Evolutionary conservation across 2,888 invertebrate genomes (phyloP).

Genomic region (Eledona agricola): DNA sequence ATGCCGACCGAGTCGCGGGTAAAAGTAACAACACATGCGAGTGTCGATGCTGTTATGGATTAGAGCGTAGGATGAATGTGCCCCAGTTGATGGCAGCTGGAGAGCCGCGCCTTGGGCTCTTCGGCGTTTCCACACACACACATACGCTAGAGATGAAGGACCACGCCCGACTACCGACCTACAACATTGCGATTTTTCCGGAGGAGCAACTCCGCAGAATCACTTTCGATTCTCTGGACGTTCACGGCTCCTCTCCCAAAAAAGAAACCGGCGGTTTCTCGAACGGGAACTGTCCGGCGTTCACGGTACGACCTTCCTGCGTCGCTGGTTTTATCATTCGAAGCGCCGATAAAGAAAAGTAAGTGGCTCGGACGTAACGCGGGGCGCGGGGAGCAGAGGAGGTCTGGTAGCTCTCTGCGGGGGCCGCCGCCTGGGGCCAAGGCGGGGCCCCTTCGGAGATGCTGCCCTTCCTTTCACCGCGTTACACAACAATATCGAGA

Average conservation of each 20-base stretch:
- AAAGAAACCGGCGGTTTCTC: no score
- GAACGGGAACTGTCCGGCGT: no score
- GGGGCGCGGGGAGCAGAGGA: constrained; percentile 41
- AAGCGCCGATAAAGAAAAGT: constrained; percentile 29
- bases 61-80: constrained; percentile 44
- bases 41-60: constrained; percentile 42
- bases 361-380: constrained; percentile 30
- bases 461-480: constrained; percentile 63
- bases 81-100: constrained; percentile 45
- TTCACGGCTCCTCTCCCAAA: constrained; percentile 7
- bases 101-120: constrained; percentile 43
- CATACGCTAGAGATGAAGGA: constrained; percentile 37
- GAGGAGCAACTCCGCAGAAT: no score
- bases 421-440: constrained; percentile 59
- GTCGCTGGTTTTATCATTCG: constrained; percentile 17
- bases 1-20: constrained; percentile 13
- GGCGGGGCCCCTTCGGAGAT: constrained; percentile 61
- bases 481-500: constrained; percentile 59
- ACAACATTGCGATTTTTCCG: constrained; percentile 57
- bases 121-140: constrained; percentile 40
- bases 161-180: constrained; percentile 59
- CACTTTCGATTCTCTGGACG: no score
- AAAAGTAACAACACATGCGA: constrained; percentile 35
- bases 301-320: constrained; percentile 12
- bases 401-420: constrained; percentile 57